Evolutionary conservation across 2,888 invertebrate species (phyloP), one percentile per base, ranked within the genome.

Genomic region (Exocentrus adspersus): DNA sequence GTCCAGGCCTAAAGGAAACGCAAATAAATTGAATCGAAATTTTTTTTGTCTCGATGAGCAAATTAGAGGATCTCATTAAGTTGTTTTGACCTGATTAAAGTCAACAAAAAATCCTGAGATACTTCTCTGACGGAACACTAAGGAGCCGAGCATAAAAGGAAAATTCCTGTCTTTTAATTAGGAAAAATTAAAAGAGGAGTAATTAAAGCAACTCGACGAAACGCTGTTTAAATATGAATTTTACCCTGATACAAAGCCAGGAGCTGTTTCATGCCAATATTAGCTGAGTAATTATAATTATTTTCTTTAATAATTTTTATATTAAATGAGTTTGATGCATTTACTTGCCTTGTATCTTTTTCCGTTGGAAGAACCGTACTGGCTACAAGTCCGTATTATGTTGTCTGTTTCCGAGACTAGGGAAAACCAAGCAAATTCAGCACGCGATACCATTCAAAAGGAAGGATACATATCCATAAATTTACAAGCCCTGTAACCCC

Each of bases 391-490:
- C n/a, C n/a, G n/a, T n/a, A n/a, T n/a, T n/a, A n/a, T n/a, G n/a
- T n/a, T n/a, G n/a, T 43, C 28, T 43, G 10, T 43, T 43, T 54
- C 43, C 28, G 28, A 43, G 28, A 6, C 28, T 17, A 30, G 28
- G 17, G 54, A 17, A 54, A 54, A 43, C 54, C 43, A 37, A 7
- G n/a, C 17, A 30, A 32, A 62, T 37, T 37, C 28, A 45, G 53
- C 68, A 68, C 68, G 68, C 68, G 68, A 68, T 68, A 64, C 48
- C 68, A 60, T 64, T 64, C 60, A 62, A 54, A 62, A 60, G 60
- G 62, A 65, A 66, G 68, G 56, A 68, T 60, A 64, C 59, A 58
- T 53, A 66, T 66, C 62, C 65, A 66, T 68, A 66, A 68, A 68
- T 68, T 64, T 61, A 46, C 57, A 37, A 58, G 61, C 62, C 66